Percentiles rank a stretch among this genome's conserved stretches.
Evolutionary conservation across 2,888 invertebrate species (phyloP).

Genomic region (Pilophorus perplexus): DNA sequence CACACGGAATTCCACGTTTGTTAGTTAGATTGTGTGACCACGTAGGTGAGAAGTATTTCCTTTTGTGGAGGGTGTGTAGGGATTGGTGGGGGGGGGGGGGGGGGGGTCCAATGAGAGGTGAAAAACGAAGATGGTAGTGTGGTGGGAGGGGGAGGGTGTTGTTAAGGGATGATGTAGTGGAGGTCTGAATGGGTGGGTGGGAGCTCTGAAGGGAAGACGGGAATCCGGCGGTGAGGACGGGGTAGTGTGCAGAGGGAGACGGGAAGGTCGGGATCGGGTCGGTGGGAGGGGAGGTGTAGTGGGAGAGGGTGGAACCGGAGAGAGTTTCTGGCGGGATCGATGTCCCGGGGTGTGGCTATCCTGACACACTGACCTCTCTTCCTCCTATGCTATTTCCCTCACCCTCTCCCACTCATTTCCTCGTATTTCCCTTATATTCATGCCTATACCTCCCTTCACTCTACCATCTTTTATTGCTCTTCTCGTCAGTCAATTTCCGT

Average conservation of each 20-base stretch:
- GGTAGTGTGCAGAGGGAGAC: slow-evolving; percentile 22
- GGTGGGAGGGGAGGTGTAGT: slow-evolving; percentile 41
- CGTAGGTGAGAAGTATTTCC: no score
- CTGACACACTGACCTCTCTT: slow-evolving; percentile 40
- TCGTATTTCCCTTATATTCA: not conserved
- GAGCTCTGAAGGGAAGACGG: no score
- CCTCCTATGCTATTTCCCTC: not conserved
- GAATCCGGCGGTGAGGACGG: no score
- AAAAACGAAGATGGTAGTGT: slow-evolving; percentile 19
- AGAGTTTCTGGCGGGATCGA: slow-evolving; percentile 24
- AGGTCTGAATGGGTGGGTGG: no score
- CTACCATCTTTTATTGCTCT: no score
- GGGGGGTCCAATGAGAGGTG: no score
- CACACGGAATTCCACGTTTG: no score
- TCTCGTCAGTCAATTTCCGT: no score
- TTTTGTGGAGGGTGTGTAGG: no score
- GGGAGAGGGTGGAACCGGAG: slow-evolving; percentile 41
- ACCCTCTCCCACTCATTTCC: not conserved
- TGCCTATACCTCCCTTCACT: no score
- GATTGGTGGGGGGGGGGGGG: no score
- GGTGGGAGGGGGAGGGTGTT: slow-evolving; percentile 16
- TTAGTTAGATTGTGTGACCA: no score
- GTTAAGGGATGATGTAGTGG: slow-evolving; percentile 26
- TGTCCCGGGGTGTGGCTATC: slow-evolving; percentile 38
- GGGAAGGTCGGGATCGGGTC: slow-evolving; percentile 27